A percentile compares a stretch with the other conserved stretches of the same genome.
Evolutionary conservation across 2,113 vertebrate species (phyloP).

Genomic region (Microcebus murinus): DNA sequence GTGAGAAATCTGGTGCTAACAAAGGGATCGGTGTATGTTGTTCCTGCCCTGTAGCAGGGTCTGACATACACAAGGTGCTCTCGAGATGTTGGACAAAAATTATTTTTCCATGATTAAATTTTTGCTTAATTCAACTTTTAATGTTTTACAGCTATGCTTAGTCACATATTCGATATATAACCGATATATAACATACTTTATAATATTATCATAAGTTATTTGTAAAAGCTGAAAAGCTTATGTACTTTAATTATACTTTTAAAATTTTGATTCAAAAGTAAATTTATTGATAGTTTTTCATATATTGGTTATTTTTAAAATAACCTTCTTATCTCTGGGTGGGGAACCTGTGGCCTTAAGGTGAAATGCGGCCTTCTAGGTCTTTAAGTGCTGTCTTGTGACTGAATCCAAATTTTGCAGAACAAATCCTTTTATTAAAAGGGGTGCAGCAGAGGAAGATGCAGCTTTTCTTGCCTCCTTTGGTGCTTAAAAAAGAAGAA

Average conservation of each 20-base stretch:
- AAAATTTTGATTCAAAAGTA: not conserved
- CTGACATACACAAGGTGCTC: no score
- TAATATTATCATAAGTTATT: not conserved
- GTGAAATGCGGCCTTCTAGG: no score
- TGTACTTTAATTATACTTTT: not conserved
- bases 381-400: no score
- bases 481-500: no score
- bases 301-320: not conserved
- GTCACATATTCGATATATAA: not conserved
- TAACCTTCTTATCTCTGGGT: no score
- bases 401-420: no score
- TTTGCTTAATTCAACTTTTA: not conserved
- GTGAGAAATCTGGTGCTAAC: not conserved
- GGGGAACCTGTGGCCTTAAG: no score
- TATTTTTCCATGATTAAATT: not conserved
- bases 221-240: not conserved
- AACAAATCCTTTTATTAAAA: no score
- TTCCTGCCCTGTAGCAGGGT: not conserved
- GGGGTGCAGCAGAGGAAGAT: no score
- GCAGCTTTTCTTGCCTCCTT: no score
- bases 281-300: not conserved
- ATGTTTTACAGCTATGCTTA: not conserved
- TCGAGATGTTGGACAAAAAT: not conserved
- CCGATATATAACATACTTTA: not conserved
- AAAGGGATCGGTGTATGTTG: fast-evolving